phyloP scores from a whole-genome alignment of 2,888 invertebrate genomes.

The Drosophila incognita region DNA sequence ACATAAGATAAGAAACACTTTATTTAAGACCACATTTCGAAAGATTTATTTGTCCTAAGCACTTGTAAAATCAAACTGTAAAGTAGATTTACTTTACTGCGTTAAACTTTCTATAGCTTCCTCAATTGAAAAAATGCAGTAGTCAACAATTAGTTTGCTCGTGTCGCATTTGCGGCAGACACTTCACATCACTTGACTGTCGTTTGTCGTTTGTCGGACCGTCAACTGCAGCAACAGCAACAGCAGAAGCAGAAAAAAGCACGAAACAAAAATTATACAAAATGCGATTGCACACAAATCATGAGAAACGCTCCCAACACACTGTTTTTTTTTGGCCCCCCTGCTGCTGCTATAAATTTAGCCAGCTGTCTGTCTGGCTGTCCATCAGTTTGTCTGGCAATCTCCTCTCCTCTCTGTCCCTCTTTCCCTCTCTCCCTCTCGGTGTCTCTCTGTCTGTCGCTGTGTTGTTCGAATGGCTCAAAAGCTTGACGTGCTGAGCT shows the following conservation, averaged over 20 bases:
- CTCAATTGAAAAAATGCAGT: constrained; percentile 45
- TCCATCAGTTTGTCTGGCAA: constrained; percentile 31
- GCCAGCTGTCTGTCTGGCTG: constrained; percentile 47
- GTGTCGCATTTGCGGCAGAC: constrained; percentile 64
- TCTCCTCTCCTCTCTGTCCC: constrained; percentile 3
- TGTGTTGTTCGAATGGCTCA: constrained; percentile 41
- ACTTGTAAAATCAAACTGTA: not conserved
- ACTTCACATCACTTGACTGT: constrained; percentile 62
- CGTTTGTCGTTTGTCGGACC: constrained; percentile 55
- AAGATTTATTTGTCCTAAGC: not conserved
- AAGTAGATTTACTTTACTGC: constrained; percentile 1
- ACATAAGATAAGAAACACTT: not conserved
- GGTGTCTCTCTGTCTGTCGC: not conserved
- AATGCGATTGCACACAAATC: constrained; percentile 63
- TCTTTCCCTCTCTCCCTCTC: not conserved
- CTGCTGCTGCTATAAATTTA: constrained; percentile 48
- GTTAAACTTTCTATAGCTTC: constrained; percentile 35
- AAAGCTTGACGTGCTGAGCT: constrained; percentile 56
- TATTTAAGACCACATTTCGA: not conserved
- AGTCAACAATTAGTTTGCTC: constrained; percentile 70
- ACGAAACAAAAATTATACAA: constrained; percentile 55
- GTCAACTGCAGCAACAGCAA: constrained; percentile 39
- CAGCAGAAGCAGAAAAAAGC: constrained; percentile 23
- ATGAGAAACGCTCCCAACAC: constrained; percentile 61
- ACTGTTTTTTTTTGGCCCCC: constrained; percentile 31